Conservation (phyloP, 2,113 vertebrate genomes). For the Syrrhaptes paradoxus region DNA sequence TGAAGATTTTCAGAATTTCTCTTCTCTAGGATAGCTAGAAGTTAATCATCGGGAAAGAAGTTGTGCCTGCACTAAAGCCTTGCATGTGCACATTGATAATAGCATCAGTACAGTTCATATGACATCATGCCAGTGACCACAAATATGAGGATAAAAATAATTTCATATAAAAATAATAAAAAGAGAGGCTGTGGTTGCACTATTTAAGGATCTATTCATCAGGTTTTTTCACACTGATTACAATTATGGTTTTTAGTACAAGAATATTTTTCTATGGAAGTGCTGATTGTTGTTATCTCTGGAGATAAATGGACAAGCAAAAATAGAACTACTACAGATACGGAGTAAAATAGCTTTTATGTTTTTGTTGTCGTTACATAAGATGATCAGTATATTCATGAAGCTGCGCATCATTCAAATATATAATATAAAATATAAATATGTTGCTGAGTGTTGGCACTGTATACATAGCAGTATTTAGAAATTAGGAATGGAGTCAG, state of each 20-base stretch:
- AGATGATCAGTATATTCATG: background rate
- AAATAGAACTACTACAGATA: conserved; percentile 20
- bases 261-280: conserved; percentile 25
- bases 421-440: background rate
- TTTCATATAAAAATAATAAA: background rate
- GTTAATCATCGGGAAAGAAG: background rate
- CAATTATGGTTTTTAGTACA: background rate
- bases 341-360: conserved; percentile 1
- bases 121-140: background rate
- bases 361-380: background rate
- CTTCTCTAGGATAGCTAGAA: background rate
- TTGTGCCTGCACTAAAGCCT: background rate
- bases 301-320: background rate
- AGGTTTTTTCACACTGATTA: conserved; percentile 30
- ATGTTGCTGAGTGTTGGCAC: background rate
- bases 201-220: conserved; percentile 9
- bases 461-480: background rate
- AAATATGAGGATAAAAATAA: conserved; percentile 9
- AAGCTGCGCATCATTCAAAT: background rate
- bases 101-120: background rate
- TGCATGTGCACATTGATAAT: background rate
- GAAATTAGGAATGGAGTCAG: background rate
- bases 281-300: conserved; percentile 7
- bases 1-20: background rate
- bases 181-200: background rate